Conservation (phyloP, 2,797 vertebrate genomes). For the Galagoides demidoff region DNA sequence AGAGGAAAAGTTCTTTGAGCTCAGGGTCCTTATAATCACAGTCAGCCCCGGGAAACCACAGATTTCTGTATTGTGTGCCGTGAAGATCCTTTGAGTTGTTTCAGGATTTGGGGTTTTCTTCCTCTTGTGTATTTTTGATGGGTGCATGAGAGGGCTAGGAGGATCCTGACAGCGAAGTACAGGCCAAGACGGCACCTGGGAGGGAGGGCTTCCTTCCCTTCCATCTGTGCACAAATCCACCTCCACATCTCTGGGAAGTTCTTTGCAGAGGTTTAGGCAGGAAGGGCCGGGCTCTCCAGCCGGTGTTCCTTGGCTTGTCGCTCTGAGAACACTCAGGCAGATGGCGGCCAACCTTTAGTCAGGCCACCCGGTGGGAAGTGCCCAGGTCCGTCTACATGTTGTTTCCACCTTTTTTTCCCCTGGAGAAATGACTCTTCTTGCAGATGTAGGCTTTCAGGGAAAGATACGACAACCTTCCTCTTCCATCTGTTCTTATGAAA, state of each 20-base stretch:
- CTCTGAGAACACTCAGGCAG: not conserved
- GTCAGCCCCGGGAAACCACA: slow-evolving; percentile 7
- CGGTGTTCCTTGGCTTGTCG: not conserved
- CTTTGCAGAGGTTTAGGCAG: not conserved
- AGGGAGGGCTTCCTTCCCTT: not conserved
- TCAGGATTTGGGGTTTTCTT: not conserved
- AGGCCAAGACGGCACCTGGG: not conserved
- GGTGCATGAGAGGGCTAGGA: not conserved
- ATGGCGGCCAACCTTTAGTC: not conserved
- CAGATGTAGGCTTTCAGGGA: not conserved
- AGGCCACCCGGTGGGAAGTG: not conserved
- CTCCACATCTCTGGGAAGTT: not conserved
- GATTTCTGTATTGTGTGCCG: not conserved
- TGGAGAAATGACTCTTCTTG: slow-evolving; percentile 7
- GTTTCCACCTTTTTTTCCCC: not conserved
- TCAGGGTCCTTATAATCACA: not conserved
- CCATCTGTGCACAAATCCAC: not conserved
- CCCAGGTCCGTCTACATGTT: not conserved
- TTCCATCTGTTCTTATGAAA: not conserved
- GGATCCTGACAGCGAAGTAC: not conserved
- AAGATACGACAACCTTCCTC: not conserved
- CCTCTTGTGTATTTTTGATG: not conserved
- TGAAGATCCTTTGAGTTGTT: not conserved
- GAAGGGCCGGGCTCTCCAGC: not conserved
- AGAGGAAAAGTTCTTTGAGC: slow-evolving; percentile 17